These are phyloP conservation scores for Phaetusa simplex DNA, from an alignment of 2,113 vertebrate species.

Conservation along the genomic window DNA sequence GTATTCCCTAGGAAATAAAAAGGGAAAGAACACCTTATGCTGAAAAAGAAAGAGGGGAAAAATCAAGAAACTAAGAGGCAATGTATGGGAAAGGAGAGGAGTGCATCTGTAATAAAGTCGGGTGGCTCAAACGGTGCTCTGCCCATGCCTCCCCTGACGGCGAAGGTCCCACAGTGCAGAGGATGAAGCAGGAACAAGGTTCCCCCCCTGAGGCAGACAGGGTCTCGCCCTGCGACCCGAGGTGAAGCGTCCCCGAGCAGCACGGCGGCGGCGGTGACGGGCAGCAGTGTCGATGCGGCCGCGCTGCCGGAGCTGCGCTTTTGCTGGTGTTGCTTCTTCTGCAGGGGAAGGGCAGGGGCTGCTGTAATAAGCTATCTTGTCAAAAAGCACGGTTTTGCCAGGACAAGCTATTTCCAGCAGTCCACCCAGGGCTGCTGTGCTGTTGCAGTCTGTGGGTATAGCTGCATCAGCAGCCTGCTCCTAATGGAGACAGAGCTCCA, in stretches of 20 bases:
- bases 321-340: not conserved
- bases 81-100: not conserved
- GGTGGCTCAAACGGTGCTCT: not conserved
- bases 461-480: constrained; percentile 52
- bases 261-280: rapidly evolving
- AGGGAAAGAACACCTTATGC: not conserved
- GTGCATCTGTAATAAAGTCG: not conserved
- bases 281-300: not conserved
- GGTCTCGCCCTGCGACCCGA: rapidly evolving
- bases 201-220: rapidly evolving
- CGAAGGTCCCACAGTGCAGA: rapidly evolving
- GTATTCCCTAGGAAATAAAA: not conserved
- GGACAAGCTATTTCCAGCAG: constrained; percentile 60
- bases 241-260: not conserved
- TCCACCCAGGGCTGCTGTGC: constrained; percentile 30
- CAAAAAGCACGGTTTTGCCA: not conserved
- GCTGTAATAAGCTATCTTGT: constrained; percentile 50
- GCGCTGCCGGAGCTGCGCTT: not conserved
- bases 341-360: not conserved
- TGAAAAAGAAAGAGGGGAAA: not conserved
- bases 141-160: not conserved
- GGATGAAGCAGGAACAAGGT: not conserved
- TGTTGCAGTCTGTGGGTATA: constrained; percentile 21
- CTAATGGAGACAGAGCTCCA: constrained; percentile 47
- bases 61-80: not conserved